Base-by-base conservation (phyloP, 2,113 vertebrate species). In the Ochotona princeps region DNA sequence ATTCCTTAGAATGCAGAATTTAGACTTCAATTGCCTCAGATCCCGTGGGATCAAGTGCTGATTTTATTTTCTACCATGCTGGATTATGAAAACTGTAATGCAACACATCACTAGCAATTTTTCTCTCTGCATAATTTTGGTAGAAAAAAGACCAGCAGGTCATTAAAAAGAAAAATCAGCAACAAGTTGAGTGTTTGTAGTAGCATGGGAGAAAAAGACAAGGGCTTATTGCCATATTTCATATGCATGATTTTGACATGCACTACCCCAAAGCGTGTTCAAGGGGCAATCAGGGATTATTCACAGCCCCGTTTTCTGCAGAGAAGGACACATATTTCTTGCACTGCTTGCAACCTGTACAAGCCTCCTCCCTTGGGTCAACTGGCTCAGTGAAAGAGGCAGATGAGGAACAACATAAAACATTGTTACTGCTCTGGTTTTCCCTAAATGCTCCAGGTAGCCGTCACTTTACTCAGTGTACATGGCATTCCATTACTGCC, bases 361-460 rank as follows among this genome's bases (percentile, higher is more conserved):
- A 15, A 83, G 74, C 83, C 92, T 95, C 79, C 93, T 96, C 89
- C 83, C 96, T 67, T 78, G 91, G 96, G 96, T 96, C 96, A 94
- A 61, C 70, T 21, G 95, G 95, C 95, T 98, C 93, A 75, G 87
- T 18, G 75, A 96, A 92, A 93, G 96, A 97, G 93, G 67, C 83
- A 91, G 94, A 51, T 83, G 95, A 87, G 94, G 96, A 97, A 96
- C 94, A 97, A 97, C 94, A 97, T 67, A 95, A 97, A 98, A 95
- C 97, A 96, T 78, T 89, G 97, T 97, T 96, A 96, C 96, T 95
- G 94, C 95, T 96, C 94, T 94, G 74, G 90, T 95, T 97, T 97
- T 94, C 97, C 95, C 96, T 98, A 98, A 98, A 97, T 93, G 97
- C 97, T 96, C 96, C 67, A 91, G 97, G 97, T 97, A 97, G 96